Evolutionary conservation across 1,140 invertebrate genomes (phyloP), one percentile per base, ranked within the genome.

Genomic region (Carposina sasakii): DNA sequence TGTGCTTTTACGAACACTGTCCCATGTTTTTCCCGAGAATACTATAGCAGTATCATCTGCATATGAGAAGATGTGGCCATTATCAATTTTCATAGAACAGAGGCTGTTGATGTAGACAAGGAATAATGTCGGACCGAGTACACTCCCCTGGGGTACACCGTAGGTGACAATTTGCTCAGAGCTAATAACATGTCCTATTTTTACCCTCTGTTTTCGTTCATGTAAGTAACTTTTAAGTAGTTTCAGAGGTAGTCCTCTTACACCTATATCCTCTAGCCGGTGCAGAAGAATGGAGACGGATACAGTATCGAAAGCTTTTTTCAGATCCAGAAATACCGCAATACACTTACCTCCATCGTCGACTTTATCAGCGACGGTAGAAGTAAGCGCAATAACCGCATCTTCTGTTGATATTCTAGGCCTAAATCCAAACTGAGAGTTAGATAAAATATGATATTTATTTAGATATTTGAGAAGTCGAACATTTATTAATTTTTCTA

Each of bases 1-100:
- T 1, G 40, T 17, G 9, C 3, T 15, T 13, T 2, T 2, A 3
- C 13, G n/a, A 10, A 28, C 40, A 3, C 17, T 15, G 9, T 42
- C 40, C 40, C 40, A 42, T n/a, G 21, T 28, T 5, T 13, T 23
- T n/a, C 23, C 40, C 10, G 12, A 42, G 10, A 42, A 26, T 6
- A 28, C 4, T 6, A 42, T 4, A 16, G 22, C 40, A 3, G 40
- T 42, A 20, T 42, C 40, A 16, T 42, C 40, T 26, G 40, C 40
- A 16, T 28, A 42, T 3, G 40, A 4, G 15, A 28, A 28, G 9
- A 42, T 26, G 17, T 22, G 13, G 5, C 3, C 22, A 2, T 15
- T 28, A 6, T 26, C 12, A 15, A 28, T 42, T 13, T 12, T 3
- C 12, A 42, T 16, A 2, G 6, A 9, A 15, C 40, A 42, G 3